Conservation (phyloP, 2,888 invertebrate species). For the Drosophila austrosaltans region DNA sequence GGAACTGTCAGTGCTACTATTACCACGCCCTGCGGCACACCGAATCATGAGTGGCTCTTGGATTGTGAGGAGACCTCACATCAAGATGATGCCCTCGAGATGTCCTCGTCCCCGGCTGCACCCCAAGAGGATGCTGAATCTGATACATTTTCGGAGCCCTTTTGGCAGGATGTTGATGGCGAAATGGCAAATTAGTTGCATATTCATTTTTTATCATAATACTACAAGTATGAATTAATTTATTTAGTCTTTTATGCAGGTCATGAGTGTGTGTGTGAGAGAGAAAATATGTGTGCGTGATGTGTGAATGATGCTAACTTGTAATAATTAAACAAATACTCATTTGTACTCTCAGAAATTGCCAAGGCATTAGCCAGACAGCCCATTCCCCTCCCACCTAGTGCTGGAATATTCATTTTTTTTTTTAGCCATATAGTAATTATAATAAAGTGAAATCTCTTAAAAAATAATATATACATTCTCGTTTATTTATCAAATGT, state of each 20-base stretch:
- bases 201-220: not conserved
- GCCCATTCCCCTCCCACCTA: not conserved
- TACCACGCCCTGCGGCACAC: conserved; percentile 43
- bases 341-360: not conserved
- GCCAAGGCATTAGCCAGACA: not conserved
- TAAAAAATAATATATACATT: no score
- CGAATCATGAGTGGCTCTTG: conserved; percentile 80
- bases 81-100: conserved; percentile 74
- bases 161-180: conserved; percentile 87
- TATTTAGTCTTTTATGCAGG: conserved; percentile 1
- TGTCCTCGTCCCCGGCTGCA: conserved; percentile 81
- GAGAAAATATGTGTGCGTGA: not conserved
- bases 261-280: conserved; percentile 14
- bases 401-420: not conserved
- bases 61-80: conserved; percentile 80
- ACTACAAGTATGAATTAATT: conserved; percentile 3
- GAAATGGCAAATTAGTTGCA: conserved; percentile 82
- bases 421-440: not conserved
- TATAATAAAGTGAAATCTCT: not conserved
- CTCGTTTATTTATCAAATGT: no score
- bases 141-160: conserved; percentile 85
- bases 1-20: conserved; percentile 47
- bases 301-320: conserved; percentile 12
- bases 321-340: not conserved
- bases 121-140: conserved; percentile 83